phyloP scores from a whole-genome alignment of 2,888 invertebrate species.

The Caenorhabditis sp. region DNA sequence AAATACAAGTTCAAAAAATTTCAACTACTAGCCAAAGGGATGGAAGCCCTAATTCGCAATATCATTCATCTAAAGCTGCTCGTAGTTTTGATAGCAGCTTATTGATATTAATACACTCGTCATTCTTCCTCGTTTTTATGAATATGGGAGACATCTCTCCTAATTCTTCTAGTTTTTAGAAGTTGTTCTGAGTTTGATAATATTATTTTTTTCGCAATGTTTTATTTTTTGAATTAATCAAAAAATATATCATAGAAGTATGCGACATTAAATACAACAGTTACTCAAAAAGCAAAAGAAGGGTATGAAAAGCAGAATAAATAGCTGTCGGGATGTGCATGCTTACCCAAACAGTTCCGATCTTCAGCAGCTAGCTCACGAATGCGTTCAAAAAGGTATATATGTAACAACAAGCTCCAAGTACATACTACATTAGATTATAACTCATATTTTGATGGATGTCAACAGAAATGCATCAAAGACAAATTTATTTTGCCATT shows the following conservation, averaged over 20 bases:
- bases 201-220: too few relatives aligned
- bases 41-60: neutral
- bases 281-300: too few relatives aligned
- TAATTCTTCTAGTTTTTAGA: too few relatives aligned
- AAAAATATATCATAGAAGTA: too few relatives aligned
- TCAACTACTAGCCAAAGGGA: too few relatives aligned
- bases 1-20: too few relatives aligned
- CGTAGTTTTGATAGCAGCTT: constrained; percentile 1
- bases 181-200: too few relatives aligned
- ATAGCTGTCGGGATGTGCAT: constrained; percentile 30
- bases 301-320: constrained; percentile 26
- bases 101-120: too few relatives aligned
- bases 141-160: neutral
- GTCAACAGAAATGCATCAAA: constrained; percentile 47
- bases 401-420: too few relatives aligned
- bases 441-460: constrained; percentile 64
- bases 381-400: constrained; percentile 30
- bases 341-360: constrained; percentile 33
- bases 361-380: constrained; percentile 29
- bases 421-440: too few relatives aligned
- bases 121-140: neutral
- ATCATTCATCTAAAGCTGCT: neutral
- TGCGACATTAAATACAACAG: too few relatives aligned
- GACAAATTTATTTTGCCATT: constrained; percentile 53
- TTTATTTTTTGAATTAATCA: too few relatives aligned